phyloP scores from a whole-genome alignment of 2,797 vertebrate species.

The Tadarida brasiliensis region DNA sequence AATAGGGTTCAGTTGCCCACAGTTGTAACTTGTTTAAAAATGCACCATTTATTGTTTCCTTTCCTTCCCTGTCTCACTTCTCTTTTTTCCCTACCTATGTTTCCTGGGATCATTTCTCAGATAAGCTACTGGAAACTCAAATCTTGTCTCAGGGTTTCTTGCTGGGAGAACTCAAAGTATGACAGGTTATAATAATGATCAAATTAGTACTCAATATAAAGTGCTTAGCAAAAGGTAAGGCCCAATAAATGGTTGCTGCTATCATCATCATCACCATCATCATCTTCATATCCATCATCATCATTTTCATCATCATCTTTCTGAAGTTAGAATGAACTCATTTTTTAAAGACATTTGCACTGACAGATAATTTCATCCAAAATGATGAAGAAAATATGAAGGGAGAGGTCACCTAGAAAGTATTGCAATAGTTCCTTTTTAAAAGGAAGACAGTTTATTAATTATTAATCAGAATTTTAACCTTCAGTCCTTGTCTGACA shows the following conservation, averaged over 20 bases:
- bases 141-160: neutral
- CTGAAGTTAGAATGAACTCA: neutral
- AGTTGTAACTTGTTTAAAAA: neutral
- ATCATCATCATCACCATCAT: neutral
- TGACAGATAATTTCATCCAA: neutral
- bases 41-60: neutral
- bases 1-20: neutral
- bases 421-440: conserved; percentile 35
- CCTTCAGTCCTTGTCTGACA: conserved; percentile 15
- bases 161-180: neutral
- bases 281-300: neutral
- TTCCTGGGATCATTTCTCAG: conserved; percentile 1
- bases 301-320: neutral
- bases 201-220: neutral
- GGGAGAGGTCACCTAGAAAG: conserved; percentile 52
- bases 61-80: neutral
- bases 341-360: neutral
- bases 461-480: conserved; percentile 64
- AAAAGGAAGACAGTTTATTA: conserved; percentile 29
- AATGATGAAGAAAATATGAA: conserved; percentile 56
- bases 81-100: neutral
- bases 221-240: neutral
- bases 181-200: neutral
- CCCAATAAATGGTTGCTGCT: neutral
- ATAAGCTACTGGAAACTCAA: neutral